Evolutionary conservation across 1,140 invertebrate genomes (phyloP).

Genomic region (Drosophila oshimai): DNA sequence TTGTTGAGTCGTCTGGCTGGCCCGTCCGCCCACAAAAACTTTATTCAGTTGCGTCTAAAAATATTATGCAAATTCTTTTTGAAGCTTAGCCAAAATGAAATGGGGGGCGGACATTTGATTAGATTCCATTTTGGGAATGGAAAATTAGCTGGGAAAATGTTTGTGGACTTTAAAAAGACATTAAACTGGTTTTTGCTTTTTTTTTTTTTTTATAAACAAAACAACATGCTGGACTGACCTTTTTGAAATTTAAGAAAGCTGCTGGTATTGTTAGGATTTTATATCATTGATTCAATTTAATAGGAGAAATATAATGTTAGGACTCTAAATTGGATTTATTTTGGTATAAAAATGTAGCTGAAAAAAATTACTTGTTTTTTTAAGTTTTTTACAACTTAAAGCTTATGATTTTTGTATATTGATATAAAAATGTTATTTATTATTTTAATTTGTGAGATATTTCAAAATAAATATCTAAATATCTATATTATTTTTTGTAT

Average conservation of each 20-base stretch:
- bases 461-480: no score
- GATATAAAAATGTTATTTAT: neutral
- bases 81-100: neutral
- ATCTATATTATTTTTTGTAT: neutral
- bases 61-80: conserved; percentile 69
- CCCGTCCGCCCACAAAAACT: conserved; percentile 18
- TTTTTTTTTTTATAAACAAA: neutral
- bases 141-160: conserved; percentile 13
- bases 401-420: no score
- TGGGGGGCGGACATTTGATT: conserved; percentile 10
- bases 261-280: no score
- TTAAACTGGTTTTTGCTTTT: neutral
- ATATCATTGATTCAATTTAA: no score
- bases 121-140: conserved; percentile 15
- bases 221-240: no score
- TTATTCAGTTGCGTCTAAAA: conserved; percentile 43
- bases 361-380: no score
- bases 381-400: no score
- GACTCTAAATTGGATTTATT: no score
- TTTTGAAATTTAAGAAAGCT: no score
- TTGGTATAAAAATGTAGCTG: no score
- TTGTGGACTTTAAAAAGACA: neutral
- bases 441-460: no score
- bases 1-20: conserved; percentile 42
- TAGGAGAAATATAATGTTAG: no score